Percentiles rank a stretch among this genome's conserved stretches.
phyloP scores from a whole-genome alignment of 2,888 invertebrate species.

The Sycophila texana region DNA sequence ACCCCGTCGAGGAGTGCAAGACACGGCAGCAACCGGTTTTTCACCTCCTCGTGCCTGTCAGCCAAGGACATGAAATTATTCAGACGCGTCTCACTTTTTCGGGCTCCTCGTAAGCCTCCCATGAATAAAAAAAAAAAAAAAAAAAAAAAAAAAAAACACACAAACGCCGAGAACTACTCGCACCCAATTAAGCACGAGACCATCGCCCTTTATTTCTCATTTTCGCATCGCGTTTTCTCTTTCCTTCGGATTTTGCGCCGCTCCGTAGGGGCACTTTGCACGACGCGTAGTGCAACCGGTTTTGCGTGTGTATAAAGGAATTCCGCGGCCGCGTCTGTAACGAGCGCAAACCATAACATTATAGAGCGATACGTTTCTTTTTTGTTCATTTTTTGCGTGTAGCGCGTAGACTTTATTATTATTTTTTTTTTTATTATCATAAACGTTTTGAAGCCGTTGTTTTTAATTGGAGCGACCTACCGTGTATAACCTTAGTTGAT shows the following conservation, averaged over 20 bases:
- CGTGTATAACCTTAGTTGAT: too few species aligned
- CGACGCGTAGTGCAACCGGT: slow-evolving; percentile 18
- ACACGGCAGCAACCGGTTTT: slow-evolving; percentile 28
- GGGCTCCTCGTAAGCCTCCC: background rate
- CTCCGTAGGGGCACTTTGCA: background rate
- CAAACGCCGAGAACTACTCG: background rate
- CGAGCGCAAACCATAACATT: background rate
- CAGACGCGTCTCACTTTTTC: slow-evolving; percentile 9
- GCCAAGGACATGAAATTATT: slow-evolving; percentile 28
- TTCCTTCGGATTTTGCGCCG: background rate
- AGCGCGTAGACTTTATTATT: background rate
- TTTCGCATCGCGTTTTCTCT: slow-evolving; percentile 7
- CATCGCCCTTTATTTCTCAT: background rate
- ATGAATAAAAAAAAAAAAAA: background rate
- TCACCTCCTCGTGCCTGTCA: slow-evolving; percentile 6
- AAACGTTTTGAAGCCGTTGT: background rate
- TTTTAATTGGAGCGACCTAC: background rate
- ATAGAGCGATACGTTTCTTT: background rate
- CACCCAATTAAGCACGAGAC: slow-evolving; percentile 20
- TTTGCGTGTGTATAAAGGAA: slow-evolving; percentile 13
- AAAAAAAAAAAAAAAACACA: too few species aligned
- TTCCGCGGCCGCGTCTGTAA: slow-evolving; percentile 3
- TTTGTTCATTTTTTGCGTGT: background rate
- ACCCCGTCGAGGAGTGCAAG: slow-evolving; percentile 1
- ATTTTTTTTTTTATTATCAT: background rate